Evolutionary conservation across 35 echinoderm and acorn worm species (phyloP).

Genomic region (Patiria miniata): DNA sequence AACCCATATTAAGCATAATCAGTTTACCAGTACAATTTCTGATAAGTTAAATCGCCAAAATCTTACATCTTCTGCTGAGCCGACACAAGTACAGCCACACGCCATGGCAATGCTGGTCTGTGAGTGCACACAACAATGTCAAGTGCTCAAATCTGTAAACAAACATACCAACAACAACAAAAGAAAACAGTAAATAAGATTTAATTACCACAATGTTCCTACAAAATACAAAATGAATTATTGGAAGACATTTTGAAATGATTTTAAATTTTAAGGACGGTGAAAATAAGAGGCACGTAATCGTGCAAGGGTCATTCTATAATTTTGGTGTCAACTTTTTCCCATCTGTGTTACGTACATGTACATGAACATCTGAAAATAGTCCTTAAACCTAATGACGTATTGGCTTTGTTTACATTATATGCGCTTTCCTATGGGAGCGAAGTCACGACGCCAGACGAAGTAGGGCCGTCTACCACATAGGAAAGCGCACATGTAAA

Average conservation of each 20-base stretch:
- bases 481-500: too few relatives aligned
- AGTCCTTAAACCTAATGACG: too few relatives aligned
- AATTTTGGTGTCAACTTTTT: background rate
- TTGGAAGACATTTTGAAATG: background rate
- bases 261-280: background rate
- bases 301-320: background rate
- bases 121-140: background rate
- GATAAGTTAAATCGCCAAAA: too few relatives aligned
- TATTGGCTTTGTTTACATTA: too few relatives aligned
- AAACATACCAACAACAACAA: background rate
- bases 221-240: background rate
- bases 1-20: too few relatives aligned
- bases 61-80: constrained; percentile 15
- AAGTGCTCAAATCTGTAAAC: background rate
- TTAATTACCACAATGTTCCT: background rate
- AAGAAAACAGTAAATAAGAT: background rate
- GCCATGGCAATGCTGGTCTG: background rate
- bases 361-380: background rate
- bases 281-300: background rate
- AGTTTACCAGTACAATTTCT: too few relatives aligned
- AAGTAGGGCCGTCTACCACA: too few relatives aligned
- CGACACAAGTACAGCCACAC: background rate
- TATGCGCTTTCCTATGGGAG: too few relatives aligned
- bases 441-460: too few relatives aligned
- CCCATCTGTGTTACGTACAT: background rate